Evolutionary conservation across 2,113 vertebrate species (phyloP).

Genomic region (Myrmophylax atrothorax): DNA sequence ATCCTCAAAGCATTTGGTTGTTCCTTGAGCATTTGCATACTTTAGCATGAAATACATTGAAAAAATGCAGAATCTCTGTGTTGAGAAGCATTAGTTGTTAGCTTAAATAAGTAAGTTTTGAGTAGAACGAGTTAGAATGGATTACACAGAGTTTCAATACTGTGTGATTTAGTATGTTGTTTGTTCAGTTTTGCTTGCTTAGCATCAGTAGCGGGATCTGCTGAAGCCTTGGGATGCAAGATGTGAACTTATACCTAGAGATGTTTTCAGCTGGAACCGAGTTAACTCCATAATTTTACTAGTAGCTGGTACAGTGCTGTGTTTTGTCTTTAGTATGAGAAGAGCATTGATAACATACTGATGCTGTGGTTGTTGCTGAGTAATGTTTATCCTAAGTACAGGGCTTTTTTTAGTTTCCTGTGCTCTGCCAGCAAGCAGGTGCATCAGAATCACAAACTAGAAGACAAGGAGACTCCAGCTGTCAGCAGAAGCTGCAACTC

Average conservation of each 20-base stretch:
- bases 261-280: neutral
- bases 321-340: neutral
- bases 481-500: constrained; percentile 13
- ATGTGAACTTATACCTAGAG: neutral
- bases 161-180: neutral
- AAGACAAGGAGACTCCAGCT: constrained; percentile 10
- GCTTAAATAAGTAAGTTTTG: neutral
- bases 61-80: neutral
- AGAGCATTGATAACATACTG: neutral
- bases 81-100: neutral
- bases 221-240: neutral
- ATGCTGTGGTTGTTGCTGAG: neutral
- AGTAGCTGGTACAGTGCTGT: neutral
- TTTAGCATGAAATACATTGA: neutral
- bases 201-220: neutral
- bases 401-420: neutral
- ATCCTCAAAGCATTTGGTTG: neutral
- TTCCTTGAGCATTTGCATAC: neutral
- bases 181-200: neutral
- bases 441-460: neutral
- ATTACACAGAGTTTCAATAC: neutral
- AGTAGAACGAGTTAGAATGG: neutral
- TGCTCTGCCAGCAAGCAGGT: neutral
- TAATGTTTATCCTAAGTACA: neutral
- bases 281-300: neutral